phyloP scores from a whole-genome alignment of 1,140 invertebrate species.

The Drosophila repleta region DNA sequence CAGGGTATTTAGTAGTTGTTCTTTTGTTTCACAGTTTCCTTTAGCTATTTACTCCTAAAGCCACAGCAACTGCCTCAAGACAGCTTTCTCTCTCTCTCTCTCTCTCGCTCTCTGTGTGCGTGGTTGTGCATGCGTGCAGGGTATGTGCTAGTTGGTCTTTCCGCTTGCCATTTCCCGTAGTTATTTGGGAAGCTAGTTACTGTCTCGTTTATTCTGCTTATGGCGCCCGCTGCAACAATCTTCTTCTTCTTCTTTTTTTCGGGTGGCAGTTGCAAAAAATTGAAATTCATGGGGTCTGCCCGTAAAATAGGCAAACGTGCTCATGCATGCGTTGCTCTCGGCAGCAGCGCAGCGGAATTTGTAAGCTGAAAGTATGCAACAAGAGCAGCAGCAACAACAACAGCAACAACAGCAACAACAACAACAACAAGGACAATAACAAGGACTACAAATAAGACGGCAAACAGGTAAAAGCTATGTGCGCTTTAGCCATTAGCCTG shows the following conservation, averaged over 20 bases:
- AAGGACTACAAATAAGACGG: constrained; percentile 35
- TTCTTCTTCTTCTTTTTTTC: no score
- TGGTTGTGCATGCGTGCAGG: neutral
- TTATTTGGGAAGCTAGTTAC: constrained; percentile 4
- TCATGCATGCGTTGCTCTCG: constrained; percentile 48
- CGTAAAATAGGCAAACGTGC: constrained; percentile 59
- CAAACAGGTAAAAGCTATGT: constrained; percentile 50
- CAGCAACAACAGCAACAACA: constrained; percentile 17
- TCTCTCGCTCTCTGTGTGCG: no score
- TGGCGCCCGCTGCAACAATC: neutral
- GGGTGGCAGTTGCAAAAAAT: constrained; percentile 44
- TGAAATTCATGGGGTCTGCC: constrained; percentile 75
- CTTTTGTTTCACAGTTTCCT: no score
- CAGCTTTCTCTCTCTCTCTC: no score
- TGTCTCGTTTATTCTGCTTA: constrained; percentile 38
- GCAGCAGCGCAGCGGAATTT: constrained; percentile 52
- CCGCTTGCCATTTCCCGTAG: neutral
- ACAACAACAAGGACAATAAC: constrained; percentile 5
- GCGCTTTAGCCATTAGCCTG: constrained; percentile 46
- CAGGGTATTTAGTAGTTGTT: no score
- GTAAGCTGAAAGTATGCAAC: constrained; percentile 71
- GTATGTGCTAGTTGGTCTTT: neutral
- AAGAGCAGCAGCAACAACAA: constrained; percentile 22
- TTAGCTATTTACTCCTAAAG: no score
- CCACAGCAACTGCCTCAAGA: neutral